These are phyloP conservation scores for Phthorimaea operculella DNA, from an alignment of 1,140 invertebrate species.

Conservation along the genomic window DNA sequence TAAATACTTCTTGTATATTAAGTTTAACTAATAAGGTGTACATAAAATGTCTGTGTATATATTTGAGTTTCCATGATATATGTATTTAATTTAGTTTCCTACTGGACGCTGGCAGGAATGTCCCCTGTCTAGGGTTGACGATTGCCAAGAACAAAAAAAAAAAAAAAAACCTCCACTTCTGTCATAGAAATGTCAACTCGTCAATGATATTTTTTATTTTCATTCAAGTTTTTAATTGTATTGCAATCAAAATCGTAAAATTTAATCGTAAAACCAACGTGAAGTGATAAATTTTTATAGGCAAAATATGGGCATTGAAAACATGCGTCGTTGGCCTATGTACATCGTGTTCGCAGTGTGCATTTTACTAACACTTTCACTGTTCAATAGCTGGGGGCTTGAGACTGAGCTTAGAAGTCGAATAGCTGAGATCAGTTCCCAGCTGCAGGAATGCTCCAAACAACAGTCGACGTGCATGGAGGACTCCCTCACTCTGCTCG, in stretches of 20 bases:
- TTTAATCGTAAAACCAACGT: not conserved
- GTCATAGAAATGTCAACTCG: not conserved
- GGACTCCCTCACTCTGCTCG: slow-evolving; percentile 42
- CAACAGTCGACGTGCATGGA: slow-evolving; percentile 54
- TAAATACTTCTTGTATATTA: too few relatives aligned
- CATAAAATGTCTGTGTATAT: too few relatives aligned
- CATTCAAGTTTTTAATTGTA: not conserved
- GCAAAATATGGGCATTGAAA: slow-evolving; percentile 61
- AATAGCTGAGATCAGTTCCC: slow-evolving; percentile 43
- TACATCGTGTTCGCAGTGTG: slow-evolving; percentile 54
- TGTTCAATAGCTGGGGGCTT: slow-evolving; percentile 58
- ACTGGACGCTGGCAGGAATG: too few relatives aligned
- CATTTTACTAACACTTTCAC: slow-evolving; percentile 56
- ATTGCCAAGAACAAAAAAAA: too few relatives aligned
- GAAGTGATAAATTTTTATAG: not conserved
- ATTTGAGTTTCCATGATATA: too few relatives aligned
- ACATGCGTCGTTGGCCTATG: slow-evolving; percentile 63
- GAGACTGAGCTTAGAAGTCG: slow-evolving; percentile 53
- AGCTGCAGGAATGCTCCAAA: slow-evolving; percentile 54
- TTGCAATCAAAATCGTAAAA: not conserved
- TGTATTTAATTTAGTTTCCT: too few relatives aligned
- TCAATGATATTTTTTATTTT: not conserved
- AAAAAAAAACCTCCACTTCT: not conserved
- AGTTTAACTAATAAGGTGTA: too few relatives aligned
- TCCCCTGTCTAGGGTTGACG: too few relatives aligned